These are phyloP conservation scores for Diogma glabrata DNA, from an alignment of 2,888 invertebrate genomes.

Conservation along the genomic window DNA sequence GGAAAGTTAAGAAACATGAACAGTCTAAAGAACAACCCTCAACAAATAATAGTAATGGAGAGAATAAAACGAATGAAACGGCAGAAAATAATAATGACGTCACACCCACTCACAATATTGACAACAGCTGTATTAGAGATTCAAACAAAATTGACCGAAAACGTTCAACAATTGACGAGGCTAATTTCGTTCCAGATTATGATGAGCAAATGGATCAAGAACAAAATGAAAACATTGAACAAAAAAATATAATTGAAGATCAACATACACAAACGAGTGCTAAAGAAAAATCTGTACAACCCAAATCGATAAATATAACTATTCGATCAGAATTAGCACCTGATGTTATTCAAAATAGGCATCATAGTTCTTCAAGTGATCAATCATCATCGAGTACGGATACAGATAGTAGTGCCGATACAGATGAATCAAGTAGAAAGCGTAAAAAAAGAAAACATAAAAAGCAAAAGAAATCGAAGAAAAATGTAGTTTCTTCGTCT, in stretches of 20 bases:
- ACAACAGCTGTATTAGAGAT: too few relatives aligned
- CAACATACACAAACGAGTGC: constrained; percentile 46
- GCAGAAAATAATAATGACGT: background rate
- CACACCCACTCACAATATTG: background rate
- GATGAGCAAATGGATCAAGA: constrained; percentile 55
- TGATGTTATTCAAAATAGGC: constrained; percentile 30
- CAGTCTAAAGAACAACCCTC: constrained; percentile 14
- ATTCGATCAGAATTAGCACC: background rate
- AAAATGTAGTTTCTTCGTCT: constrained; percentile 37
- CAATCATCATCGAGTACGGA: constrained; percentile 43
- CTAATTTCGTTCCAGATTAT: constrained; percentile 64
- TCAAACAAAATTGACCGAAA: constrained; percentile 38
- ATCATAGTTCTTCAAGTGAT: constrained; percentile 46
- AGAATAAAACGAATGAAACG: constrained; percentile 20
- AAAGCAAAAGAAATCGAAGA: constrained; percentile 44
- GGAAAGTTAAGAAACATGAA: constrained; percentile 4
- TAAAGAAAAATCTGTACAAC: constrained; percentile 32
- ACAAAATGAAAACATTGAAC: constrained; percentile 31
- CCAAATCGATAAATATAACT: too few relatives aligned
- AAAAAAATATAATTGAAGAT: constrained; percentile 41
- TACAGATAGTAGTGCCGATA: constrained; percentile 33
- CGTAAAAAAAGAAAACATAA: constrained; percentile 51
- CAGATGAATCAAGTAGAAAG: constrained; percentile 38
- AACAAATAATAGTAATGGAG: constrained; percentile 14
- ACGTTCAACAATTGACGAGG: constrained; percentile 57